These are phyloP conservation scores for Scaptodrosophila latifasciaeformis DNA, from an alignment of 2,888 invertebrate species.

Conservation along the genomic window DNA sequence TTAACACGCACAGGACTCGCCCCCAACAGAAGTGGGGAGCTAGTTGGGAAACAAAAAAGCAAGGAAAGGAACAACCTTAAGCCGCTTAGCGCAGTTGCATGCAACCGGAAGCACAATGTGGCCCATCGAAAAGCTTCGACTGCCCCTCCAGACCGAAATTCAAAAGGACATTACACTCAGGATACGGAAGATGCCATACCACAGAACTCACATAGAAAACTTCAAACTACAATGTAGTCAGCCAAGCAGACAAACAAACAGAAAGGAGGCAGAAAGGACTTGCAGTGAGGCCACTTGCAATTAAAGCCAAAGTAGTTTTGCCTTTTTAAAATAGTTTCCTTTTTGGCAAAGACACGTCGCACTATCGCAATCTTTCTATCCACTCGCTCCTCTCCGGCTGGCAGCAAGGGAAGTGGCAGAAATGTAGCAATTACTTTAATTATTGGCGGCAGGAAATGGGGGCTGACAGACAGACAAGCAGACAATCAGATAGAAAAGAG, in stretches of 20 bases:
- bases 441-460: constrained; percentile 67
- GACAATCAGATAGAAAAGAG: constrained; percentile 5
- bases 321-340: constrained; percentile 65
- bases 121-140: constrained; percentile 24
- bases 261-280: constrained; percentile 16
- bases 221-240: constrained; percentile 46
- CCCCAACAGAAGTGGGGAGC: constrained; percentile 1
- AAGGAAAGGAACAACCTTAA: constrained; percentile 38
- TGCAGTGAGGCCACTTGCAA: constrained; percentile 49
- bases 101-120: constrained; percentile 54
- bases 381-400: neutral
- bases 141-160: neutral
- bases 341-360: constrained; percentile 50
- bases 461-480: constrained; percentile 51
- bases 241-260: constrained; percentile 41
- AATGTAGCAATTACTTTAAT: constrained; percentile 67
- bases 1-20: constrained; percentile 53
- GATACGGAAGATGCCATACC: constrained; percentile 28
- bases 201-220: constrained; percentile 21
- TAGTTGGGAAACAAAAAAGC: neutral
- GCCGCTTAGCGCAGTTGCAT: constrained; percentile 59
- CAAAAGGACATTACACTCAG: constrained; percentile 58
- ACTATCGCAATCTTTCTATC: neutral
- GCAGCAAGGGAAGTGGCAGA: constrained; percentile 57
- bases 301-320: constrained; percentile 66